phyloP scores from a whole-genome alignment of 2,113 vertebrate species.

The Psophia crepitans region DNA sequence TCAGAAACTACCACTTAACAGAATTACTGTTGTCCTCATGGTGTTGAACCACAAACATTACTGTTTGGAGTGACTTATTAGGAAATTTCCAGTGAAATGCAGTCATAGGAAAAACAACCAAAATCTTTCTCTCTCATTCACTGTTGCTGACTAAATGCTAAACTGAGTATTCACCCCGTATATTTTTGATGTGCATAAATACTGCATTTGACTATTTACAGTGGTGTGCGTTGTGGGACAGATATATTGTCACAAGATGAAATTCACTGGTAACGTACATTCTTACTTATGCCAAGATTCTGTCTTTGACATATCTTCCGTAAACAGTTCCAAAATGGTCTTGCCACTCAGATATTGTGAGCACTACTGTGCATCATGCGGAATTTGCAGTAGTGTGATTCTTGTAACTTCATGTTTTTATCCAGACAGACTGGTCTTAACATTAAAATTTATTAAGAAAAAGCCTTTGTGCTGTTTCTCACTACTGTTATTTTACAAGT shows the following conservation, averaged over 20 bases:
- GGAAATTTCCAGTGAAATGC: neutral
- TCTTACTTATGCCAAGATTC: conserved; percentile 28
- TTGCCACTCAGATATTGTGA: conserved; percentile 19
- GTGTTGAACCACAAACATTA: conserved; percentile 26
- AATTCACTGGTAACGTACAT: neutral
- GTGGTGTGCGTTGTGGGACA: conserved; percentile 40
- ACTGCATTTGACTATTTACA: conserved; percentile 28
- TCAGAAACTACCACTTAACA: neutral
- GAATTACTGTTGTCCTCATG: neutral
- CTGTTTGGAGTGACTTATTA: conserved; percentile 2
- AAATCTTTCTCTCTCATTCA: conserved; percentile 14
- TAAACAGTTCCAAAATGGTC: conserved; percentile 5
- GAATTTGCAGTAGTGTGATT: conserved; percentile 20
- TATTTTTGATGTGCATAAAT: conserved; percentile 53
- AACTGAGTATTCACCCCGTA: neutral
- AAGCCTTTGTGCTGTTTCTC: conserved; percentile 48
- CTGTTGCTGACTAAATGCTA: conserved; percentile 9
- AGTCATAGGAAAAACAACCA: neutral
- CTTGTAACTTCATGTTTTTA: conserved; percentile 61
- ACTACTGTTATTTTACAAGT: conserved; percentile 14
- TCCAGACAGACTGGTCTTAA: conserved; percentile 52
- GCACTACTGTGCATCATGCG: conserved; percentile 39
- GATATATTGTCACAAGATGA: conserved; percentile 36
- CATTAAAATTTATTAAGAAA: conserved; percentile 71
- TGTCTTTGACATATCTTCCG: neutral